Evolutionary conservation across 2,888 invertebrate genomes (phyloP).

Genomic region (Acheta domesticus): DNA sequence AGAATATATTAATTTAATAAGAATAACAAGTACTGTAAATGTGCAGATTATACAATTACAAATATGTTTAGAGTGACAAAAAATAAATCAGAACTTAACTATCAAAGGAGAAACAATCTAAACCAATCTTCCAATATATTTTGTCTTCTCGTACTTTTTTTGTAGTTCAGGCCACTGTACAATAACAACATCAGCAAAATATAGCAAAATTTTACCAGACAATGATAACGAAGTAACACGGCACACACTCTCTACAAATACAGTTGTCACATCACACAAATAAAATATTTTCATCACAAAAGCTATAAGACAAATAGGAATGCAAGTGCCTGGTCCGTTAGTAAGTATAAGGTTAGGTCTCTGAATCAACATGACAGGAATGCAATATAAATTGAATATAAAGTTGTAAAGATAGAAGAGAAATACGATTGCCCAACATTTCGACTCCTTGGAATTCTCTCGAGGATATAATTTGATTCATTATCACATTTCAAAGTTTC

Average conservation of each 20-base stretch:
- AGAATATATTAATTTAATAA: no score
- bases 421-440: constrained; percentile 83
- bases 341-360: constrained; percentile 80
- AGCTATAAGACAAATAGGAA: constrained; percentile 81
- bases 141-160: constrained; percentile 61
- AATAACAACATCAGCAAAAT: constrained; percentile 77
- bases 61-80: no score
- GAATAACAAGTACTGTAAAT: no score
- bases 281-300: constrained; percentile 69
- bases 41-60: no score
- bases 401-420: constrained; percentile 73
- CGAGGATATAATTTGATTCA: constrained; percentile 50
- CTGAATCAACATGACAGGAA: constrained; percentile 65
- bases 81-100: no score
- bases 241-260: constrained; percentile 94
- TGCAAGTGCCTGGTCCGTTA: constrained; percentile 96
- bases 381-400: constrained; percentile 65
- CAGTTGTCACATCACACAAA: constrained; percentile 65
- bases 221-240: constrained; percentile 85
- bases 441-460: constrained; percentile 76
- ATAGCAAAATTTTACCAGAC: constrained; percentile 80
- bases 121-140: constrained; percentile 70
- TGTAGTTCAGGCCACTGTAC: constrained; percentile 89
- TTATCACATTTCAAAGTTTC: constrained; percentile 47
- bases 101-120: constrained; percentile 3